Base-by-base conservation (phyloP, 2,888 invertebrate genomes). In the Lypha dubia region DNA sequence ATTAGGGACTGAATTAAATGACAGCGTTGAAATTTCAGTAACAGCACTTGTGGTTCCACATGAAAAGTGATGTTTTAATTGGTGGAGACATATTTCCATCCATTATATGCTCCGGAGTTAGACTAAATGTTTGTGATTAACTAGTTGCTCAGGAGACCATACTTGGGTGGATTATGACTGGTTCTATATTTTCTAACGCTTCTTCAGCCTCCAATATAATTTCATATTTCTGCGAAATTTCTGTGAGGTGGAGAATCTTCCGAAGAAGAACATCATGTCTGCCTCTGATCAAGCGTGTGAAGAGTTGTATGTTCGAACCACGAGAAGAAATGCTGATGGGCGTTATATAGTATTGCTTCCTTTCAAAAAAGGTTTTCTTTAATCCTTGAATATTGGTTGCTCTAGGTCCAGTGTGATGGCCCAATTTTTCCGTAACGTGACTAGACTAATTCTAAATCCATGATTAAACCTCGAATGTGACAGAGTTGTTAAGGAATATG, bases 71-170 rank as follows among this genome's bases (percentile, higher is more conserved):
- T 20, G 0, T 35, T 8, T 22, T 53, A 28, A 53, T 53, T 11
- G 53, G 51, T 11, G 9, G 20, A 4, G 51, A 51, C 15, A 24
- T 53, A 22, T 53, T 53, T 9, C 53, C 53, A 22, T 24, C 22
- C 13, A 53, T 53, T 24, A 15, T 53, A 24, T 15, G 53, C 8
- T 24, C 24, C 22, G 24, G 53, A 0, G 15, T 53, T 6, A 24
- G 22, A 15, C 53, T 4, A 53, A 53, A 15, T 24, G 13, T 53
- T 24, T 53, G 53, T 32, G 77, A 17, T 4, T 51, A 62, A 15
- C 28, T 79, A 4, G 49, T 70, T 15, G 77, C 62, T 2, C 77
- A 79, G 24, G 77, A 79, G 20, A 70, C 70, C 15, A 51, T 79
- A 1, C 70, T 70, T 22, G 51, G 77, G 3, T 77, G 77, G 28